Percentiles rank a stretch among this genome's conserved stretches.
Evolutionary conservation across 2,888 invertebrate genomes (phyloP).

Genomic region (Machimus rusticus): DNA sequence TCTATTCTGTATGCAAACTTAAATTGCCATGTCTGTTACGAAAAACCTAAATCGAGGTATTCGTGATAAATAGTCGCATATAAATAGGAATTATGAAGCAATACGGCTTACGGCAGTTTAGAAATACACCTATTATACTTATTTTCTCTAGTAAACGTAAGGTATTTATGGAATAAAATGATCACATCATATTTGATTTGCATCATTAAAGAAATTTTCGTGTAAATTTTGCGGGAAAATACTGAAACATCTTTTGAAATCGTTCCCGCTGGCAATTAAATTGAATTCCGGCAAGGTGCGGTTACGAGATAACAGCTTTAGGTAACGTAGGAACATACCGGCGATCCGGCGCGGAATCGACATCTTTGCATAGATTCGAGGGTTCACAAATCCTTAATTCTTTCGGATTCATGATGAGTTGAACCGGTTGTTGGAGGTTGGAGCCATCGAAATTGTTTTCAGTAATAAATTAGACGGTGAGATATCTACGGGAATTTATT

Average conservation of each 20-base stretch:
- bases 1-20: background rate
- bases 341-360: background rate
- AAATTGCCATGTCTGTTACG: too few species aligned
- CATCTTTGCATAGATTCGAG: background rate
- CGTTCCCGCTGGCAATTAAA: background rate
- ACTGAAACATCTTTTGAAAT: background rate
- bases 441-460: slow-evolving; percentile 19
- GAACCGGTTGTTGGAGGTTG: background rate
- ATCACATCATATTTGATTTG: background rate
- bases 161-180: background rate
- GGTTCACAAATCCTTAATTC: background rate
- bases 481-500: slow-evolving; percentile 15
- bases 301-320: background rate
- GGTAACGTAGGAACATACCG: background rate
- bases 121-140: too few species aligned
- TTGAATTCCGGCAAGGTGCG: background rate
- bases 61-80: too few species aligned
- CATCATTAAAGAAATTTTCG: background rate
- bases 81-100: too few species aligned
- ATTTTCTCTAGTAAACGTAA: background rate
- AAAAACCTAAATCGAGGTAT: too few species aligned
- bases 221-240: background rate
- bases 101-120: too few species aligned
- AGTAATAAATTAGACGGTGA: slow-evolving; percentile 5
- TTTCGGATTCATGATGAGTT: background rate